Base-by-base conservation (phyloP, 2,113 vertebrate genomes). In the Hemicordylus capensis region DNA sequence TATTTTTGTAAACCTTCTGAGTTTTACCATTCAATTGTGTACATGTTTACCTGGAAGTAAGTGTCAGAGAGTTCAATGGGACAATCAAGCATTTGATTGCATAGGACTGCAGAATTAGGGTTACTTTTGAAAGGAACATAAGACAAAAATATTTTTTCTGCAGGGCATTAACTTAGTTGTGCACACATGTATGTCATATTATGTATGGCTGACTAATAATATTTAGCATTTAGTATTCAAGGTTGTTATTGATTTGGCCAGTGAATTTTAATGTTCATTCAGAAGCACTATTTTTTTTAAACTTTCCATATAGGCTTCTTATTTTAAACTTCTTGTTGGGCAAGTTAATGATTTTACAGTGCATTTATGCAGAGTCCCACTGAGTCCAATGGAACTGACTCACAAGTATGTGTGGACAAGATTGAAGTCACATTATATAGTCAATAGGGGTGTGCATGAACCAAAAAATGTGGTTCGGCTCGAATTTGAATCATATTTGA, bases 351-450 rank as follows among this genome's bases (percentile, higher is more conserved):
- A 63, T 9, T 77, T 51, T 51, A 51, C 48, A 51, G 48, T 8
- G 48, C 48, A 51, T 12, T 12, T 51, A 51, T 51, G 48, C 48
- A 51, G 48, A 12, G 48, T 12, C 6, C 48, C 48, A 51, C 48
- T 51, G 12, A 51, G 12, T 51, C 12, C 48, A 51, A 51, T 51
- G 48, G 48, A 12, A 51, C 48, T 51, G 6, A 51, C 12, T 51
- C 12, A 6, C 48, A 8, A 51, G 48, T 6, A 51, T 51, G 12
- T 51, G 12, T n/a, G n/a, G n/a, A n/a, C 12, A 51, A 51, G 48
- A 51, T 51, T 51, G 48, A 6, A 51, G 48, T n/a, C 85, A 66
- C 67, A 46, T 74, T 81, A 86, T 92, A 90, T 94, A 86, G 89
- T 83, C 69, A 89, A 81, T n/a, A n/a, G n/a, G n/a, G n/a, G n/a